A percentile compares a stretch with the other conserved stretches of the same genome.
These are phyloP conservation scores for Protodeltote pygarga DNA, from an alignment of 2,888 invertebrate genomes.

Conservation along the genomic window DNA sequence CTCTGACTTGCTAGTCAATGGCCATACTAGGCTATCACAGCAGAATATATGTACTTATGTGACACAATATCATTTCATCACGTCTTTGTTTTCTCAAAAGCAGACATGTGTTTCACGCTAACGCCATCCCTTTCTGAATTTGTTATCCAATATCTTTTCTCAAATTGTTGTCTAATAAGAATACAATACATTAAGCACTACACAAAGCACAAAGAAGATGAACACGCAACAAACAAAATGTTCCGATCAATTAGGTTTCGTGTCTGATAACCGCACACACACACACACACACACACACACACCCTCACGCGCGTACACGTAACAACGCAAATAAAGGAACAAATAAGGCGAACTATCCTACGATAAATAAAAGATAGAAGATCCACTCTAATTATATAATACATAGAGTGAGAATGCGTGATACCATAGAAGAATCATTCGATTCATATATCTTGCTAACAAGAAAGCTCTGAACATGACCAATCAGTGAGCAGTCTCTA, in stretches of 20 bases:
- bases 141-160: too few relatives aligned
- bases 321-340: conserved; percentile 22
- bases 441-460: neutral
- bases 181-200: neutral
- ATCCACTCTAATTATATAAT: neutral
- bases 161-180: too few relatives aligned
- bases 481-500: too few relatives aligned
- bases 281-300: conserved; percentile 15
- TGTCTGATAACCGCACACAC: conserved; percentile 32
- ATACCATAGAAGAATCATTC: neutral
- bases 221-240: conserved; percentile 19
- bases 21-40: too few relatives aligned
- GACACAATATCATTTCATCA: too few relatives aligned
- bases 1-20: too few relatives aligned
- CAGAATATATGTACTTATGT: too few relatives aligned
- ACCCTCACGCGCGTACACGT: too few relatives aligned
- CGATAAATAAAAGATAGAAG: neutral
- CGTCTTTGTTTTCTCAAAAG: too few relatives aligned
- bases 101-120: too few relatives aligned
- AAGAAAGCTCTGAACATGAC: neutral
- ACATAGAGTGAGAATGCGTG: neutral
- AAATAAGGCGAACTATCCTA: neutral
- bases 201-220: conserved; percentile 13
- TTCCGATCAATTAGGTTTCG: conserved; percentile 41
- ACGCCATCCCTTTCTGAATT: too few relatives aligned